Conservation (phyloP, 2,888 invertebrate genomes). For the Acronicta leporina region DNA sequence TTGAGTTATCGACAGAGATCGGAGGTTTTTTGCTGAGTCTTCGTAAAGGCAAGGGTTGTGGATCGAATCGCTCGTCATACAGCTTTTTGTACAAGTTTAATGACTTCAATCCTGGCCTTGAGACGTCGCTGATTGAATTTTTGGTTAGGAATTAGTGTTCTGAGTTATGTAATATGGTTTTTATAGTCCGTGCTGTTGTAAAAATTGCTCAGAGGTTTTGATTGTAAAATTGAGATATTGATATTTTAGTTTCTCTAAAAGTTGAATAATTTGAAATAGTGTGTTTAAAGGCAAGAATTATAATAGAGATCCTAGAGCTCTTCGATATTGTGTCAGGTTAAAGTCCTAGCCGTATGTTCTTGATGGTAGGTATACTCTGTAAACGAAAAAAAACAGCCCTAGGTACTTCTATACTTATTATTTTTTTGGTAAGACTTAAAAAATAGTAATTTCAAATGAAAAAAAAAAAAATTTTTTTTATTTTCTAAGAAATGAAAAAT, state of each 20-base stretch:
- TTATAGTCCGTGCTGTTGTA: constrained; percentile 1
- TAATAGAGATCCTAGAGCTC: too few species aligned
- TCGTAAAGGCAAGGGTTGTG: constrained; percentile 58
- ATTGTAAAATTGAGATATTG: neutral
- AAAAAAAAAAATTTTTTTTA: too few species aligned
- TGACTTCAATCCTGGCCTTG: constrained; percentile 56
- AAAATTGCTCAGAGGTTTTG: neutral
- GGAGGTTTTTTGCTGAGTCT: constrained; percentile 58
- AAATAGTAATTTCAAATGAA: too few species aligned
- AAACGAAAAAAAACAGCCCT: too few species aligned
- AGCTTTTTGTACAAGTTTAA: constrained; percentile 59
- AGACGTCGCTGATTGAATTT: constrained; percentile 54
- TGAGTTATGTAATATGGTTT: constrained; percentile 37
- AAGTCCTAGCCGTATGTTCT: too few species aligned
- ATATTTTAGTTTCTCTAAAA: neutral
- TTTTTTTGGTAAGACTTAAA: too few species aligned
- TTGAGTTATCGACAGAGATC: constrained; percentile 67
- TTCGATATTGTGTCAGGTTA: too few species aligned
- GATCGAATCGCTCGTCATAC: constrained; percentile 57
- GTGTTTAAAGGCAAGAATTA: too few species aligned
- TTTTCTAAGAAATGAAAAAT: too few species aligned
- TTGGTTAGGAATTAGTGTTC: constrained; percentile 37
- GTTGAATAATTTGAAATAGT: neutral
- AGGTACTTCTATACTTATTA: too few species aligned
- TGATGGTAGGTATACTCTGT: too few species aligned